These are phyloP conservation scores for Sphenodon punctatus DNA, from an alignment of 2,797 vertebrate genomes.

Conservation along the genomic window DNA sequence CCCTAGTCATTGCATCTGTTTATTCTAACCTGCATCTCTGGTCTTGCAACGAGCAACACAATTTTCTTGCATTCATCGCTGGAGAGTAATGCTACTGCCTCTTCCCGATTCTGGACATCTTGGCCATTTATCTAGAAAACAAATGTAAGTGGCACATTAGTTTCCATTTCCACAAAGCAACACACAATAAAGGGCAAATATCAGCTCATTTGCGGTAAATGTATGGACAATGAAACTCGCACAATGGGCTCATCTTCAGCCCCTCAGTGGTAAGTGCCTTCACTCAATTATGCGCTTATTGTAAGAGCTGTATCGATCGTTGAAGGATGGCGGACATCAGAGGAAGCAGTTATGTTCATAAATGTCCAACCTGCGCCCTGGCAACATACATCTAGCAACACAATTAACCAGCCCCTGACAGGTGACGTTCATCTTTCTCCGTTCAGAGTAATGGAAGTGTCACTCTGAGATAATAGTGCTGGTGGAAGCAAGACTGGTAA, in stretches of 20 bases:
- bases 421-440: conserved; percentile 93
- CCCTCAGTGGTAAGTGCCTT: conserved; percentile 77
- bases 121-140: conserved; percentile 92
- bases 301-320: conserved; percentile 80
- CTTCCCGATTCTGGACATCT: conserved; percentile 91
- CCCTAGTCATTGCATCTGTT: conserved; percentile 38
- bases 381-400: conserved; percentile 90
- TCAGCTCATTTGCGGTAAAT: conserved; percentile 76
- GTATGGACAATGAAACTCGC: conserved; percentile 74
- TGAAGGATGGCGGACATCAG: conserved; percentile 83
- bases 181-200: conserved; percentile 77
- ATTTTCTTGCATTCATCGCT: conserved; percentile 89
- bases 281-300: conserved; percentile 80
- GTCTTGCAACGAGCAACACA: conserved; percentile 89
- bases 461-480: conserved; percentile 91
- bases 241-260: conserved; percentile 74
- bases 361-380: conserved; percentile 84
- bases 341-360: conserved; percentile 87
- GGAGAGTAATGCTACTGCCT: conserved; percentile 90
- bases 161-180: conserved; percentile 77
- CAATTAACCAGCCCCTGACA: conserved; percentile 95
- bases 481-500: conserved; percentile 80
- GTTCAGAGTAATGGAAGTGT: conserved; percentile 95
- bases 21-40: conserved; percentile 89
- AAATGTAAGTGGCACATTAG: conserved; percentile 78